phyloP scores from a whole-genome alignment of 2,113 vertebrate genomes.

The Opisthocomus hoazin region DNA sequence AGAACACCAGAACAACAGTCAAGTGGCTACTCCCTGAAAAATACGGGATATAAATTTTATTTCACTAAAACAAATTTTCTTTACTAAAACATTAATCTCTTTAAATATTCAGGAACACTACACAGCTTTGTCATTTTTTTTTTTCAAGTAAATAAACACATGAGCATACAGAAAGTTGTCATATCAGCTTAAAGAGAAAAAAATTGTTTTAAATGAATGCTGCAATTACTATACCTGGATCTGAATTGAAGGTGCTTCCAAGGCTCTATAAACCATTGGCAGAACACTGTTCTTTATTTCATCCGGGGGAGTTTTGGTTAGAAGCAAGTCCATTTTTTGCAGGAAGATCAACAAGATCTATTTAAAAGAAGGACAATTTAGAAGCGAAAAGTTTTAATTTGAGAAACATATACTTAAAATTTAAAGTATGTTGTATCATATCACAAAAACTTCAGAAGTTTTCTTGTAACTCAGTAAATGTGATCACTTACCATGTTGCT shows the following conservation, averaged over 20 bases:
- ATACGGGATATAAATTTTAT: background rate
- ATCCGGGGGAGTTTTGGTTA: slow-evolving; percentile 95
- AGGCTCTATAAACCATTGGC: slow-evolving; percentile 95
- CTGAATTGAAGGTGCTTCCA: slow-evolving; percentile 96
- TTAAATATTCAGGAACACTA: background rate
- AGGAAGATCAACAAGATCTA: slow-evolving; percentile 97
- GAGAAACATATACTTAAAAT: background rate
- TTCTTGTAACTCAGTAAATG: slow-evolving; percentile 55
- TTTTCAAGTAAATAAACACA: background rate
- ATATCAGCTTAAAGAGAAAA: background rate
- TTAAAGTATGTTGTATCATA: background rate
- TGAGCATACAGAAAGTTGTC: background rate
- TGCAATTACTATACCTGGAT: slow-evolving; percentile 84
- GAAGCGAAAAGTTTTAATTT: background rate
- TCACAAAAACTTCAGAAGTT: background rate
- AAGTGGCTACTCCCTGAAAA: background rate
- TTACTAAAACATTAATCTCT: background rate
- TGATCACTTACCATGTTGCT: slow-evolving; percentile 98
- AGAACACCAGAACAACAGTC: background rate
- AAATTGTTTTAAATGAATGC: background rate
- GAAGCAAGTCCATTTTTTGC: slow-evolving; percentile 98
- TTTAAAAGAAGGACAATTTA: slow-evolving; percentile 18
- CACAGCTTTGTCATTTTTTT: background rate
- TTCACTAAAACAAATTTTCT: background rate
- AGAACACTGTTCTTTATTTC: slow-evolving; percentile 95